Evolutionary conservation across 2,888 invertebrate species (phyloP), one percentile per base, ranked within the genome.

Genomic region (Sicus ferrugineus): DNA sequence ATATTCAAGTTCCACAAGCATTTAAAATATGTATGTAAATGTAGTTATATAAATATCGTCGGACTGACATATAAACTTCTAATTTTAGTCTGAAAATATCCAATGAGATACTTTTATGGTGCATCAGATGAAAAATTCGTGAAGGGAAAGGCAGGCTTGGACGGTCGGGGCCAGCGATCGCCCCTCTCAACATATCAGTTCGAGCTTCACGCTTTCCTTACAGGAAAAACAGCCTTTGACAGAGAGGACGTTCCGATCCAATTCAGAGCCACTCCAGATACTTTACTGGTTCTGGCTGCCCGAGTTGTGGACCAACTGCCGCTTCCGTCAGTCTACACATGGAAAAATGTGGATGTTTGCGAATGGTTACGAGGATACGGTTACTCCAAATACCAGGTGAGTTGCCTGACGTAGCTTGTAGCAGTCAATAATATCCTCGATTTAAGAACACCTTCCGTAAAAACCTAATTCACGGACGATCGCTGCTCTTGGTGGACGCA

Each of bases 361-460:
- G 74, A 80, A 2, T 89, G 89, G 89, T 82, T 89, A 73, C 75
- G 81, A 0, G 79, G 77, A 0, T 80, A 88, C 0, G 87, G 87
- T 0, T 80, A 88, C 14, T 87, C 87, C 0, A 83, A 88, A 64
- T 90, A 89, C 73, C 86, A 79, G 82, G 89, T 89, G 73, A 65
- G 72, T 65, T 7, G 3, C 28, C 21, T 63, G 5, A 21, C 28
- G 0, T 14, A n/a, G 11, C 16, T 42, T 54, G 11, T 3, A 28
- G 19, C 34, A 16, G 38, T n/a, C 3, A 14, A 14, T 30, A 23
- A 42, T 6, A 2, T 52, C 30, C 34, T 31, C 26, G 16, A 6
- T 50, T 59, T 3, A 77, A 86, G 75, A 85, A 86, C 69, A 86
- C 89, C 0, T 74, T 85, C 0, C 81, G 82, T 1, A 87, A 86